Base-by-base conservation (phyloP, 1,140 invertebrate genomes). In the Drosophila nebulosa region DNA sequence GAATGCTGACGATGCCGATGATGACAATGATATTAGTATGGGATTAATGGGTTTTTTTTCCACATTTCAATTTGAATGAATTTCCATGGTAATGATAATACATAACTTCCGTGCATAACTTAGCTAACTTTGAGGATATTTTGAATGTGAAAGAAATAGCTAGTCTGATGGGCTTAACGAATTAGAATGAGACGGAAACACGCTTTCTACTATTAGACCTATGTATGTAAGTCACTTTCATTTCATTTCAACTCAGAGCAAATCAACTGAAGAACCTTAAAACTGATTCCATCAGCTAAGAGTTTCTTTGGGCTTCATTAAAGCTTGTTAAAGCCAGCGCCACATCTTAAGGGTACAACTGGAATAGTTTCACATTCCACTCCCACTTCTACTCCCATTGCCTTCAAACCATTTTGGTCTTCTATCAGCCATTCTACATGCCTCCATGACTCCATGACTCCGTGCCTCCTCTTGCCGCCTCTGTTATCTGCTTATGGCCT, bases 291-390 rank as follows among this genome's bases (percentile, higher is more conserved):
- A 1, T 30, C 27, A 9, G 30, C 62, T 36, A 50, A 27, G 30
- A 64, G 36, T 30, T 30, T 30, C 27, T 30, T 30, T 30, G 7
- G 27, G 73, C 64, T 42, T 12, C 26, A 32, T 18, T 16, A 18
- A 30, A 46, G 57, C 64, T 85, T 80, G 79, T 84, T 79, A 85
- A 76, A 85, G 65, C 53, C 21, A 39, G 22, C 50, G 16, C 24
- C 51, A 62, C 27, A 61, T 51, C 42, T 35, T 10, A 21, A 39
- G 27, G 4, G 26, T 14, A 55, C 16, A 67, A 18, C 60, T 27
- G 24, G n/a, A 70, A 84, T 84, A 79, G 79, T 83, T 85, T 81
- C 64, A 63, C 24, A 72, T 71, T 53, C 66, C 55, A 24, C 26
- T 3, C 52, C 5, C 18, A 4, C 12, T 21, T n/a, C 30, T 10